phyloP scores from a whole-genome alignment of 1,140 invertebrate genomes.

The Eubasilissa regina region DNA sequence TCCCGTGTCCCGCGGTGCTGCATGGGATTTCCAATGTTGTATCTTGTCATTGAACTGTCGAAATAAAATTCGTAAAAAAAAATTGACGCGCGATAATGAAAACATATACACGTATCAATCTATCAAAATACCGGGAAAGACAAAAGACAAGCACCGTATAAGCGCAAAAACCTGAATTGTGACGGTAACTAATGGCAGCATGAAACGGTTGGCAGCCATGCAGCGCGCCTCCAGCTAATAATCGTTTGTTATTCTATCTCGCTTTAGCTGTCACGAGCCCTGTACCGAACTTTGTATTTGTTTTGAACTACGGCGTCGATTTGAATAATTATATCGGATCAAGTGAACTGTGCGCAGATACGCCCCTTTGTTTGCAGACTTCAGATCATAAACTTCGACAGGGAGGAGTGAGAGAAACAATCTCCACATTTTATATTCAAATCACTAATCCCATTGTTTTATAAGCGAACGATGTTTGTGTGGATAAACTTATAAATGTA shows the following conservation, averaged over 20 bases:
- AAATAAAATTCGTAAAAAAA: background rate
- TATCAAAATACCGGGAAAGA: background rate
- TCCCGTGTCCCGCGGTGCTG: too few species aligned
- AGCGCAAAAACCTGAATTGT: background rate
- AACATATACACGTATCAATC: background rate
- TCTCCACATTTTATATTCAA: too few species aligned
- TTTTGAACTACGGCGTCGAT: background rate
- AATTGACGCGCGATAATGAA: background rate
- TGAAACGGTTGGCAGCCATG: background rate
- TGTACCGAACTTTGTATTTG: background rate
- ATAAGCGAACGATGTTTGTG: too few species aligned
- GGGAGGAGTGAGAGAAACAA: too few species aligned
- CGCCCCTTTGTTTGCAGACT: too few species aligned
- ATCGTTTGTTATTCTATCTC: too few species aligned
- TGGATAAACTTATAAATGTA: too few species aligned
- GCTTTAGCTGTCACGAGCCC: background rate
- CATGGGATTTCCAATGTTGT: background rate
- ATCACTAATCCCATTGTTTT: too few species aligned
- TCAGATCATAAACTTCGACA: too few species aligned
- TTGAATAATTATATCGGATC: background rate
- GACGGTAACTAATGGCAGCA: slow-evolving; percentile 1
- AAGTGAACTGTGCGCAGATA: background rate
- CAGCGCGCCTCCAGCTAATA: background rate
- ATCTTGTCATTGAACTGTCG: background rate
- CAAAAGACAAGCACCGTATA: slow-evolving; percentile 1